Percentiles rank a stretch among this genome's conserved stretches.
phyloP scores from a whole-genome alignment of 1,140 invertebrate genomes.

The Lepidurus apus region DNA sequence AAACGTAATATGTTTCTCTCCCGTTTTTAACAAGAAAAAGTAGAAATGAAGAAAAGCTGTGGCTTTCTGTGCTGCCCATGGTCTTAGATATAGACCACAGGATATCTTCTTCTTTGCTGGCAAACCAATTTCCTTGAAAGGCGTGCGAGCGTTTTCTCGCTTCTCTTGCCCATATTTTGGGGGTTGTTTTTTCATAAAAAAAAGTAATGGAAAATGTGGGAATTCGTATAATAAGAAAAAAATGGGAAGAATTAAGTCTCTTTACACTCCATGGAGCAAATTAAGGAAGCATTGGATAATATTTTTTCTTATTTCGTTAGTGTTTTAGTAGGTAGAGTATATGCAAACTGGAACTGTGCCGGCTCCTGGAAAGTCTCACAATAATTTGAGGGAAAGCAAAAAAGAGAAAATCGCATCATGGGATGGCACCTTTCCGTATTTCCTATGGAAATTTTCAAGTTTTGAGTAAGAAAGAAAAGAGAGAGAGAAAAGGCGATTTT shows the following conservation, averaged over 20 bases:
- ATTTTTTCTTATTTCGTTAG: too few relatives aligned
- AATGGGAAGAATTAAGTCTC: not conserved
- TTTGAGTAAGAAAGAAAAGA: too few relatives aligned
- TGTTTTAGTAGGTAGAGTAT: too few relatives aligned
- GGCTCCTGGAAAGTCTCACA: too few relatives aligned
- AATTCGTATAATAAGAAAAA: not conserved
- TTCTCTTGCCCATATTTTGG: not conserved
- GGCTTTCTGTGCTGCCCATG: not conserved
- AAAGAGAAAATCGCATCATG: too few relatives aligned
- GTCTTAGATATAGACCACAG: constrained; percentile 15
- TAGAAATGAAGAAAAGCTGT: not conserved
- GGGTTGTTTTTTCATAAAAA: not conserved
- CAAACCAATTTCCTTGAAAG: constrained; percentile 22
- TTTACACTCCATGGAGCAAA: not conserved
- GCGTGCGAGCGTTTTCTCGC: not conserved
- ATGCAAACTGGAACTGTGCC: too few relatives aligned
- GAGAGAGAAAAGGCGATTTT: too few relatives aligned
- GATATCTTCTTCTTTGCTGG: constrained; percentile 3
- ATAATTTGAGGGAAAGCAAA: too few relatives aligned
- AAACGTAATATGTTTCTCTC: not conserved
- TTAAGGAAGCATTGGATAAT: not conserved
- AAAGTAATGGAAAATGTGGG: not conserved
- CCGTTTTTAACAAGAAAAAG: not conserved
- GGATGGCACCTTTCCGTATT: too few relatives aligned
- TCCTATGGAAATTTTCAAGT: too few relatives aligned